Base-by-base conservation (phyloP, 2,797 vertebrate species). In the Antrozous pallidus region DNA sequence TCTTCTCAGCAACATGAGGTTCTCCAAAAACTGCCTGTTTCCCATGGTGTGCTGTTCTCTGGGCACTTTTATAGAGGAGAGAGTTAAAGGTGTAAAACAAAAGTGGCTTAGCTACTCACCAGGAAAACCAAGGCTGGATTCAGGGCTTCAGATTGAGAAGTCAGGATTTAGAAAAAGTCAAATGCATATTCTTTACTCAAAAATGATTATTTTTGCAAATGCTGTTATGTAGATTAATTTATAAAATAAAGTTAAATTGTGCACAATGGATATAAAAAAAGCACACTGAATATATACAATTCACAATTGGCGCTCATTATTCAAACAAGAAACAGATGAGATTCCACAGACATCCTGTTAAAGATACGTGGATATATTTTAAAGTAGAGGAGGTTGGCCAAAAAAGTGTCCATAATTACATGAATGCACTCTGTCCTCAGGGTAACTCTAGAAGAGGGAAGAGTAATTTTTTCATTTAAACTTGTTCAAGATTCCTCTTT, bases 401-500 rank as follows among this genome's bases (percentile, higher is more conserved):
- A 95, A 94, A 28, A 38, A 0, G 0, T 49, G 81, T 54, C 83
- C 94, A 67, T 96, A 97, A 96, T 95, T 93, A 97, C 36, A 96
- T 8, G 86, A 96, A 95, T 2, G 4, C 26, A 82, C 7, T 47
- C 0, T 83, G 18, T 78, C 94, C 87, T 95, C 56, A 86, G 65
- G 47, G 86, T 83, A 92, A 51, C 24, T 96, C 83, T 28, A n/a
- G 33, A 74, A 92, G 75, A 7, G 28, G 16, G 1, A 69, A 51
- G 74, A 89, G 58, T 65, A 36, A 89, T 40, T 38, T 78, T 95
- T 96, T 94, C 93, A 83, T 94, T 96, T 93, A 86, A 93, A 97
- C 95, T 94, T 97, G 9, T 95, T 97, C 90, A 94, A 97, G 38
- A n/a, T 22, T 93, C 82, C 51, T 96, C 51, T 92, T 96, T 95